A percentile compares a stretch with the other conserved stretches of the same genome.
These are phyloP conservation scores for Edolisoma coerulescens DNA, from an alignment of 2,113 vertebrate species.

Conservation along the genomic window DNA sequence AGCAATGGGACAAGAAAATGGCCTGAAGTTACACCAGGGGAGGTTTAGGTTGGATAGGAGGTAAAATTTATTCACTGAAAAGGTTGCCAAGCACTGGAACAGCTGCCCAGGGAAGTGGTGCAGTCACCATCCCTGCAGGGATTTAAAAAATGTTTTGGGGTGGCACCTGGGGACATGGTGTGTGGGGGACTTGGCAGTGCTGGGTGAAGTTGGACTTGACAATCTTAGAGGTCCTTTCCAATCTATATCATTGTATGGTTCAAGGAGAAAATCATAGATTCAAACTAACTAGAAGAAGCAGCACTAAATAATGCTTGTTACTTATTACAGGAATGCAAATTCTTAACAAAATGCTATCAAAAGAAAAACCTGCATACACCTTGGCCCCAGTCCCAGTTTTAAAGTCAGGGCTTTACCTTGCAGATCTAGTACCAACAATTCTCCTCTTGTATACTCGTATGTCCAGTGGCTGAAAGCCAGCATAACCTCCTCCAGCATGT, in stretches of 20 bases:
- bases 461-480: conserved; percentile 98
- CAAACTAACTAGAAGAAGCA: not conserved
- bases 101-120: not conserved
- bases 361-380: not conserved
- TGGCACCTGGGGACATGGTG: not conserved
- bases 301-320: not conserved
- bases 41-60: not conserved
- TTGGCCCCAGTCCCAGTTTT: not conserved
- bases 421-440: conserved; percentile 91
- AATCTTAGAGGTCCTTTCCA: not conserved
- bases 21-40: not conserved
- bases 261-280: not conserved
- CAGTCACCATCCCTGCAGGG: not conserved
- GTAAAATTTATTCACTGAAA: not conserved
- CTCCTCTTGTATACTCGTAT: conserved; percentile 93
- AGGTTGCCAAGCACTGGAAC: not conserved
- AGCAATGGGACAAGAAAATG: not conserved
- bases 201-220: not conserved
- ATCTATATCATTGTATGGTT: not conserved
- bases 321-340: not conserved
- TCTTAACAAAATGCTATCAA: not conserved
- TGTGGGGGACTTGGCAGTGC: not conserved
- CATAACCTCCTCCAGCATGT: conserved; percentile 97
- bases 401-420: conserved; percentile 79
- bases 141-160: not conserved